Percentiles rank a stretch among this genome's conserved stretches.
Conservation (phyloP, 2,797 vertebrate genomes). For the Ispidina lecontei region DNA sequence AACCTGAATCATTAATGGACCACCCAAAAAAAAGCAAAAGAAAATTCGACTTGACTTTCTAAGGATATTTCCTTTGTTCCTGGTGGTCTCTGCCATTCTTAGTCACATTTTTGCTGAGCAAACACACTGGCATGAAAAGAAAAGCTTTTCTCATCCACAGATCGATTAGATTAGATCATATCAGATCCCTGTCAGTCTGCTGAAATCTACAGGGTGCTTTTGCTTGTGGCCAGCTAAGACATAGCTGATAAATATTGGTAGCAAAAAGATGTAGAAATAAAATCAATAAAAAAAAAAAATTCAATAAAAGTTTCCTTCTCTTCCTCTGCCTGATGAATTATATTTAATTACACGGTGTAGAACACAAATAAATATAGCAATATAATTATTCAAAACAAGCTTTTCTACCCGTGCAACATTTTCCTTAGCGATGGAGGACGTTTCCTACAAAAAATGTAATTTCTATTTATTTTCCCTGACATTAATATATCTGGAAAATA, state of each 20-base stretch:
- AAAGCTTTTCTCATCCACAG: slow-evolving; percentile 53
- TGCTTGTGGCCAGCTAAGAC: neutral
- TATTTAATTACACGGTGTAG: neutral
- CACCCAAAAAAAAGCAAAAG: slow-evolving; percentile 27
- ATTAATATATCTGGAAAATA: slow-evolving; percentile 40
- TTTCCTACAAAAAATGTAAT: slow-evolving; percentile 5
- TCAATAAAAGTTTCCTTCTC: neutral
- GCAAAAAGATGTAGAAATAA: neutral
- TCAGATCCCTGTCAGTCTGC: slow-evolving; percentile 16
- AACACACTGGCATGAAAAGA: slow-evolving; percentile 65
- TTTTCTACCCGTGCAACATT: neutral
- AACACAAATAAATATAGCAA: neutral
- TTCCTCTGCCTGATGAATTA: neutral
- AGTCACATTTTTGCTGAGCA: slow-evolving; percentile 52
- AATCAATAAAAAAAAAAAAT: neutral
- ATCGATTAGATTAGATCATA: slow-evolving; percentile 50
- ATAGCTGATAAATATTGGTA: neutral
- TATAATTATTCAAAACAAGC: slow-evolving; percentile 3
- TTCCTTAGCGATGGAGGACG: neutral
- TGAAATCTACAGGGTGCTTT: neutral
- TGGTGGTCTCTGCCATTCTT: slow-evolving; percentile 67
- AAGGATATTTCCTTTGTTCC: slow-evolving; percentile 48
- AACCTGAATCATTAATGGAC: slow-evolving; percentile 22
- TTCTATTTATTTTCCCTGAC: slow-evolving; percentile 55
- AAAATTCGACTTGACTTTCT: slow-evolving; percentile 11